phyloP scores from a whole-genome alignment of 2,113 vertebrate genomes.

The Xyrauchen texanus region DNA sequence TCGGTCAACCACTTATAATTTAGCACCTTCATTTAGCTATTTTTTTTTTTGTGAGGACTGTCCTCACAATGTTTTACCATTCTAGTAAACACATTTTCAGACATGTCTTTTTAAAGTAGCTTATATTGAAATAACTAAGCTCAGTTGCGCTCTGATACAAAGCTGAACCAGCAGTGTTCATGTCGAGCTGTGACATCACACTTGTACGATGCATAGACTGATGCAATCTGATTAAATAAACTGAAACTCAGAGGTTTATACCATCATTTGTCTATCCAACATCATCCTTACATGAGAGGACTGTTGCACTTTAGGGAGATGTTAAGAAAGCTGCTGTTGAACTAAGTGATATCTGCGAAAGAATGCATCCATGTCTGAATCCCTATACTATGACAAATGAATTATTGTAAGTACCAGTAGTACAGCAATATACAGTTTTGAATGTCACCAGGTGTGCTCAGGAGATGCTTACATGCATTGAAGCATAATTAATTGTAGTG shows the following conservation, averaged over 20 bases:
- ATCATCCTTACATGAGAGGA: slow-evolving; percentile 2
- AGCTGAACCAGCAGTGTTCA: background rate
- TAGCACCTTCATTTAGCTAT: no score
- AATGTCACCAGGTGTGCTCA: background rate
- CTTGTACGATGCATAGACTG: slow-evolving; percentile 10
- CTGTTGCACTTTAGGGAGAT: background rate
- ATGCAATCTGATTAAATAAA: slow-evolving; percentile 25
- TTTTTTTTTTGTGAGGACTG: no score
- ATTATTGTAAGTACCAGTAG: background rate
- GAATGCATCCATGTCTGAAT: background rate
- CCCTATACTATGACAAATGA: background rate
- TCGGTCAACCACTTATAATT: no score
- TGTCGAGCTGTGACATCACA: background rate
- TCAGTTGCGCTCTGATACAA: background rate
- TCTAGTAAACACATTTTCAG: background rate
- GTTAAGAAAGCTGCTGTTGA: background rate
- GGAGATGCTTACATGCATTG: background rate
- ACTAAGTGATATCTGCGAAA: background rate
- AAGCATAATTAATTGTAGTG: no score
- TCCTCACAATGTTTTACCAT: background rate
- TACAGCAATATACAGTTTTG: background rate
- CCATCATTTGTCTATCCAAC: background rate
- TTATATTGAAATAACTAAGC: background rate
- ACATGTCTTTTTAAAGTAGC: background rate
- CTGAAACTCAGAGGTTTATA: background rate